These are phyloP conservation scores for Conchocele bisecta DNA, from an alignment of 2,888 invertebrate species.

Conservation along the genomic window DNA sequence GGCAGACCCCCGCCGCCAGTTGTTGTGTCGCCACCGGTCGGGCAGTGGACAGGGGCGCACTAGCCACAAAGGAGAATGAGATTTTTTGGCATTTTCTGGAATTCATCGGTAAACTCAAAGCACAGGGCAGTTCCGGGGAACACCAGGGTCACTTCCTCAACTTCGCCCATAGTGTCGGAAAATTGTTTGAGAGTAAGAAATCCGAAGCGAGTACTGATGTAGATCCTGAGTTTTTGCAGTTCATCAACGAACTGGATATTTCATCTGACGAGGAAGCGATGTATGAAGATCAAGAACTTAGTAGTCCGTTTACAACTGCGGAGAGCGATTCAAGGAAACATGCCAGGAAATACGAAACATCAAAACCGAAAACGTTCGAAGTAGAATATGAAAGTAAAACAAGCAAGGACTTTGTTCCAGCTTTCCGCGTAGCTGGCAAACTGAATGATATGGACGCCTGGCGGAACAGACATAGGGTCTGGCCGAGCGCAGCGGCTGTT, in stretches of 20 bases:
- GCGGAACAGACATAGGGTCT: slow-evolving; percentile 2
- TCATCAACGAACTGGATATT: not conserved
- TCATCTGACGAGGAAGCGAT: not conserved
- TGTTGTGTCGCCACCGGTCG: too few species aligned
- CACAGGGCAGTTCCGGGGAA: slow-evolving; percentile 8
- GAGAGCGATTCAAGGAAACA: too few species aligned
- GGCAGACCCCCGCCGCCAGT: too few species aligned
- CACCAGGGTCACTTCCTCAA: slow-evolving; percentile 9
- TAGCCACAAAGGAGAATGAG: slow-evolving; percentile 2
- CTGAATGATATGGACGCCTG: slow-evolving; percentile 28
- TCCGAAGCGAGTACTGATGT: not conserved
- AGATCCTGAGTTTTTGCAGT: not conserved
- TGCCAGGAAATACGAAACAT: too few species aligned
- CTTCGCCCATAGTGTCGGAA: slow-evolving; percentile 26
- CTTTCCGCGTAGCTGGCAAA: slow-evolving; percentile 27
- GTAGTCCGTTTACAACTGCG: too few species aligned
- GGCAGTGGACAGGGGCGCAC: not conserved
- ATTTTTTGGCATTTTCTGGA: slow-evolving; percentile 16
- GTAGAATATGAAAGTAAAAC: too few species aligned
- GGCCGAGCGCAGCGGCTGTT: slow-evolving; percentile 26
- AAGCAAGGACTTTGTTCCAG: slow-evolving; percentile 53
- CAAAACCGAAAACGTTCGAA: too few species aligned
- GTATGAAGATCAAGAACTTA: too few species aligned
- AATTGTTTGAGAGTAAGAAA: slow-evolving; percentile 11
- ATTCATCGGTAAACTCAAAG: slow-evolving; percentile 4